Conservation (phyloP, 1,140 invertebrate species). For the Ylistrum balloti region DNA sequence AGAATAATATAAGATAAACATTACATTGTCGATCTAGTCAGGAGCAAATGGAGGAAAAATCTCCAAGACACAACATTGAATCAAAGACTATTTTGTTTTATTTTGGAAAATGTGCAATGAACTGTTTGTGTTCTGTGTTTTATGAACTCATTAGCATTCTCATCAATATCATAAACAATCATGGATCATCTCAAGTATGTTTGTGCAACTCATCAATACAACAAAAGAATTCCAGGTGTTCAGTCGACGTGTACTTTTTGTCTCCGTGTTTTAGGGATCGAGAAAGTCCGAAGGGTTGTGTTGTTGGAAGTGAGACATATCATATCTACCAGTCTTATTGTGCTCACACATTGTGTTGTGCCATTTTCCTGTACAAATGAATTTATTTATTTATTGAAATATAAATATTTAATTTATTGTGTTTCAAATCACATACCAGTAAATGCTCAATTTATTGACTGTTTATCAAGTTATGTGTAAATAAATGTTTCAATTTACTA, state of each 20-base stretch:
- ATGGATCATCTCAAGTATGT: not conserved
- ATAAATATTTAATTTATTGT: not conserved
- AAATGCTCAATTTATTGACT: conserved; percentile 35
- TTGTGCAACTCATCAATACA: not conserved
- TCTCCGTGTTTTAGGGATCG: not conserved
- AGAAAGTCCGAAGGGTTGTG: conserved; percentile 23
- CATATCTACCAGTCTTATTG: not conserved
- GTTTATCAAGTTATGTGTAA: conserved; percentile 29
- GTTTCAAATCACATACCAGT: conserved; percentile 4
- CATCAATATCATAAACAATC: not conserved
- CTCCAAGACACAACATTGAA: conserved; percentile 17
- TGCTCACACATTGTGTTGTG: conserved; percentile 1
- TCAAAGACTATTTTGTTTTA: not conserved
- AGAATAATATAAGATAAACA: not conserved
- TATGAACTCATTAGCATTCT: not conserved
- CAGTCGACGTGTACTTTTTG: not conserved
- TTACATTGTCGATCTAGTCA: conserved; percentile 13
- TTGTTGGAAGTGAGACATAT: not conserved
- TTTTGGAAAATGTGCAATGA: conserved; percentile 39
- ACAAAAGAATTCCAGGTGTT: not conserved
- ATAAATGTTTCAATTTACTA: conserved; percentile 40
- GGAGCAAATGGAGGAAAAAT: not conserved
- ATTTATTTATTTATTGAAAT: conserved; percentile 36
- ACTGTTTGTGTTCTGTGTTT: conserved; percentile 31
- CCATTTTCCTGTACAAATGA: conserved; percentile 34